These are phyloP conservation scores for Mus spretus DNA, from an alignment of 2,797 vertebrate genomes.

Conservation along the genomic window DNA sequence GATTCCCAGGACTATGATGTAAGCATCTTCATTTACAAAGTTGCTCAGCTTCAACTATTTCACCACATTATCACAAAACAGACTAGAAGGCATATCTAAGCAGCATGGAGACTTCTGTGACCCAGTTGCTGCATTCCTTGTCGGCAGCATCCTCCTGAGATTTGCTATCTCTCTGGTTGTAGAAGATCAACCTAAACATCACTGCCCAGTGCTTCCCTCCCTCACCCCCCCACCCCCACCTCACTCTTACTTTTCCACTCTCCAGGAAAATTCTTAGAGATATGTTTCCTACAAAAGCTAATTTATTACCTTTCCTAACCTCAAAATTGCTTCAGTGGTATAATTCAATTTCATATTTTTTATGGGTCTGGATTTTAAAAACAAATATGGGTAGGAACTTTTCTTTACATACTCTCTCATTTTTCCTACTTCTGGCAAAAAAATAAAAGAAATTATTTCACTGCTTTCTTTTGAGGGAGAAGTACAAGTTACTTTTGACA, in stretches of 20 bases:
- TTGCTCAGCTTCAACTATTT: neutral
- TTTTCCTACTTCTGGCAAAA: neutral
- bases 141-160: neutral
- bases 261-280: neutral
- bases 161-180: neutral
- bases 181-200: neutral
- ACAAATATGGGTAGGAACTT: neutral
- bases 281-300: neutral
- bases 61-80: neutral
- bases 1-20: neutral
- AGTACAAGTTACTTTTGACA: constrained; percentile 23
- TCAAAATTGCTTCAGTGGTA: neutral
- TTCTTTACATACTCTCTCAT: neutral
- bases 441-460: neutral
- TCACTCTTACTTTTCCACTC: neutral
- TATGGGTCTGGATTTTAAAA: neutral
- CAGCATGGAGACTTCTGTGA: neutral
- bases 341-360: neutral
- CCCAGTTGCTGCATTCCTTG: neutral
- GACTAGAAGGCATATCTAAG: neutral
- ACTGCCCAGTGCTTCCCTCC: neutral
- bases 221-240: no score
- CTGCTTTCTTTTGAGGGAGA: constrained; percentile 41
- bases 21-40: neutral
- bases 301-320: neutral